A percentile compares a stretch with the other conserved stretches of the same genome.
These are phyloP conservation scores for Platysternon megacephalum DNA, from an alignment of 2,113 vertebrate genomes.

Conservation along the genomic window DNA sequence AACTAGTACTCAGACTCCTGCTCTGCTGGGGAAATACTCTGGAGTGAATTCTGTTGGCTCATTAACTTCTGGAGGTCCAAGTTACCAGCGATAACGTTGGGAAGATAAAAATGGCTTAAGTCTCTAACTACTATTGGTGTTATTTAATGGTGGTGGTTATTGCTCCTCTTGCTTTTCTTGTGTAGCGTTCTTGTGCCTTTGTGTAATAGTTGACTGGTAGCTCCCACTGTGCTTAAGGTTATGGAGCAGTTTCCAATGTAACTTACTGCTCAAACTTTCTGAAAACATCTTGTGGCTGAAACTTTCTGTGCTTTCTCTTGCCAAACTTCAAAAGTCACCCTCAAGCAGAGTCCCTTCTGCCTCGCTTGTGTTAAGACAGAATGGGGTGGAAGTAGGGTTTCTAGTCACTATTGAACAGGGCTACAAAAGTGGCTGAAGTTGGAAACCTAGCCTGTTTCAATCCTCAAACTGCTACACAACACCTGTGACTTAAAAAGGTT, in stretches of 20 bases:
- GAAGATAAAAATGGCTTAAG: neutral
- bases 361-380: neutral
- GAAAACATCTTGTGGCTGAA: neutral
- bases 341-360: neutral
- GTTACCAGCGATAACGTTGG: neutral
- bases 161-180: neutral
- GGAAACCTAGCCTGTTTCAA: neutral
- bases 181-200: neutral
- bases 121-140: neutral
- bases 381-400: neutral
- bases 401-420: neutral
- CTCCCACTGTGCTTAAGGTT: neutral
- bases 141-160: neutral
- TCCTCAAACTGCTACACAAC: neutral
- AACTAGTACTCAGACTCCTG: neutral
- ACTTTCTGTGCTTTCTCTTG: neutral
- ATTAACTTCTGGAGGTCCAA: neutral
- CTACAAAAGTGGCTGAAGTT: neutral
- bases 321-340: neutral
- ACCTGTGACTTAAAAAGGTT: neutral
- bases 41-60: neutral
- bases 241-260: neutral
- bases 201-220: neutral
- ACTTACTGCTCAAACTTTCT: neutral
- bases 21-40: neutral